Evolutionary conservation across 2,888 invertebrate species (phyloP).

Genomic region (Baronia brevicornis): DNA sequence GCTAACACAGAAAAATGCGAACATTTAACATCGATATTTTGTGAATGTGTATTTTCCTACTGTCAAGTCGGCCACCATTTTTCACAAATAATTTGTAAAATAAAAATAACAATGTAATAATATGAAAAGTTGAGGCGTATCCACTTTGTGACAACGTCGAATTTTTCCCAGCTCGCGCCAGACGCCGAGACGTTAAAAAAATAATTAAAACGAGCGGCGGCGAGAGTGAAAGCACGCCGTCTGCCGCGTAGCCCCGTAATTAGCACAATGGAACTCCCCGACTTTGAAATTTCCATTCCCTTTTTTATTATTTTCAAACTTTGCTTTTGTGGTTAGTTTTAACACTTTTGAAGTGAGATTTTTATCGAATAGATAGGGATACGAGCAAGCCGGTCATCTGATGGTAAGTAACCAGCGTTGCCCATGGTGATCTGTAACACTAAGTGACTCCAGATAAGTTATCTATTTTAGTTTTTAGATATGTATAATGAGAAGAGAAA

Average conservation of each 20-base stretch:
- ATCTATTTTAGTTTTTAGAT: too few species aligned
- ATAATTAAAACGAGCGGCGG: constrained; percentile 72
- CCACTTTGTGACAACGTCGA: constrained; percentile 32
- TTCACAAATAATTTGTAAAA: too few species aligned
- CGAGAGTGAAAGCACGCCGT: constrained; percentile 74
- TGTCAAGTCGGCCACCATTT: too few species aligned
- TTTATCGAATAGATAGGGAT: constrained; percentile 2
- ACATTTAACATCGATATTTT: too few species aligned
- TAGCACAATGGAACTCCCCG: constrained; percentile 74
- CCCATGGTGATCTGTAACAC: too few species aligned
- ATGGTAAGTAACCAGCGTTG: too few species aligned
- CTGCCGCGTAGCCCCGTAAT: constrained; percentile 65
- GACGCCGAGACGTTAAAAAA: constrained; percentile 76
- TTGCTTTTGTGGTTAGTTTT: constrained; percentile 28
- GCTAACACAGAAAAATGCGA: too few species aligned
- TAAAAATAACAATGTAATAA: too few species aligned
- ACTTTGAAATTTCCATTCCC: constrained; percentile 72
- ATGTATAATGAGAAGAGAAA: too few species aligned
- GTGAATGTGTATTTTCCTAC: too few species aligned
- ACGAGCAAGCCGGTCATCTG: too few species aligned
- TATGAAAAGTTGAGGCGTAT: constrained; percentile 21
- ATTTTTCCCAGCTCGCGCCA: constrained; percentile 70
- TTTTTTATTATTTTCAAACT: constrained; percentile 50
- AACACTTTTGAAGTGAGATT: constrained; percentile 16
- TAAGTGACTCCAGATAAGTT: too few species aligned